Evolutionary conservation across 2,113 vertebrate genomes (phyloP), one percentile per base, ranked within the genome.

Genomic region (Hypocryptadius cinnamomeus): DNA sequence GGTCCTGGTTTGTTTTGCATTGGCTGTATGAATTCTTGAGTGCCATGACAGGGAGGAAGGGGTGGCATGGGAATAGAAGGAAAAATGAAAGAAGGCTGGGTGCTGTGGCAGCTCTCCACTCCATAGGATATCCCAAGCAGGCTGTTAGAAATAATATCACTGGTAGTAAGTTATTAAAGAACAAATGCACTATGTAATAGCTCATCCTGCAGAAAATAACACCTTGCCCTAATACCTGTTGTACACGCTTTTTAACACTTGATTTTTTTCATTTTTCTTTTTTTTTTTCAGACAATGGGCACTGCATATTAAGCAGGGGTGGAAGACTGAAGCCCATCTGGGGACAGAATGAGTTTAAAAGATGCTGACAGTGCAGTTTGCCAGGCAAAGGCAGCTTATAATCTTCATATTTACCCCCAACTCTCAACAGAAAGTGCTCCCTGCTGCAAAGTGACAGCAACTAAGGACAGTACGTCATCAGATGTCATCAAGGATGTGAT

Each of bases 321-420:
- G 97, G 98, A 97, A 98, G 99, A 98, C 98, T 95, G 98, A 98
- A 93, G 92, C 87, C 92, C 79, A 71, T 73, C 85, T 79, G 82
- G 76, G 45, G 93, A 96, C 98, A 99, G 96, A 90, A 99, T 99
- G 99, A 99, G 98, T 98, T 92, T 96, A 90, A 97, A 97, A 70
- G 97, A 98, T 94, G 97, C 92, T 69, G 92, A 96, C 74, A 79
- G 94, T 97, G 73, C 94, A 85, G 73, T 95, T 95, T 92, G 96
- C 74, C 98, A 97, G 73, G 96, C 97, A 79, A 96, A 96, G 92
- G 92, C 94, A 54, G 70, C 95, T 91, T 98, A 97, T 45, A 94
- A 97, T 44, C 98, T 99, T 85, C 98, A 98, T 87, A 98, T 99
- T 96, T 99, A 99, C 96, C 98, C 98, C 28, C 98, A 98, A 11